A percentile compares a stretch with the other conserved stretches of the same genome.
Evolutionary conservation across 2,888 invertebrate species (phyloP).

Genomic region (Thelaira solivaga): DNA sequence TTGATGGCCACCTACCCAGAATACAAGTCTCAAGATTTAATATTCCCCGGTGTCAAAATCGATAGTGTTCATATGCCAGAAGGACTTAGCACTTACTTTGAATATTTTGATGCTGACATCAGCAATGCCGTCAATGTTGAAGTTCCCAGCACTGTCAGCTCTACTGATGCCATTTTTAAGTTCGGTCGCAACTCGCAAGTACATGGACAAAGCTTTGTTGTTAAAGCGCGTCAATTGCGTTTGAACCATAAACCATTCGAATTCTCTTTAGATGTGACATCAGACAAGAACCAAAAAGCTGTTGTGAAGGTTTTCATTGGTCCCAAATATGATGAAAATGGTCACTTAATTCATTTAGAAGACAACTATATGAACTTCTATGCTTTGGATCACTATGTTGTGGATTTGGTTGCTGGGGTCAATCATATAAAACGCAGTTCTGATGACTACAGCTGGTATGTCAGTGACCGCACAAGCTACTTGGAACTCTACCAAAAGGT

Average conservation of each 20-base stretch:
- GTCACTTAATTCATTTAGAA: conserved; percentile 79
- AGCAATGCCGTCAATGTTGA: conserved; percentile 75
- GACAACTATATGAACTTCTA: conserved; percentile 82
- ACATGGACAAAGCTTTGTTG: conserved; percentile 76
- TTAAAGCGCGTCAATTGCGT: conserved; percentile 81
- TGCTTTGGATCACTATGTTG: conserved; percentile 82
- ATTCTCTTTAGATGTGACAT: conserved; percentile 79
- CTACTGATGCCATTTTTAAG: conserved; percentile 63
- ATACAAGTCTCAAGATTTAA: conserved; percentile 81
- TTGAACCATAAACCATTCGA: conserved; percentile 83
- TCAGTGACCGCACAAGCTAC: conserved; percentile 80
- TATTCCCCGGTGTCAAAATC: conserved; percentile 82
- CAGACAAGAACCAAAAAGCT: conserved; percentile 80
- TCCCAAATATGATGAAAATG: conserved; percentile 82
- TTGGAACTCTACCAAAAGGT: conserved; percentile 78
- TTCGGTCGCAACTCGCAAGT: conserved; percentile 73
- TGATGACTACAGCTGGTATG: conserved; percentile 82
- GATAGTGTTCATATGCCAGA: conserved; percentile 81
- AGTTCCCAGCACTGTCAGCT: conserved; percentile 75
- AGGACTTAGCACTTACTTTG: conserved; percentile 83
- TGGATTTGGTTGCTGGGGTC: conserved; percentile 80
- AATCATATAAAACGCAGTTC: conserved; percentile 80
- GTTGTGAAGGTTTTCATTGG: conserved; percentile 84
- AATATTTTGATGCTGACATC: conserved; percentile 82
- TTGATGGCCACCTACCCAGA: conserved; percentile 81